Base-by-base conservation (phyloP, 2,113 vertebrate species). In the human (Homo sapiens) region DNA sequence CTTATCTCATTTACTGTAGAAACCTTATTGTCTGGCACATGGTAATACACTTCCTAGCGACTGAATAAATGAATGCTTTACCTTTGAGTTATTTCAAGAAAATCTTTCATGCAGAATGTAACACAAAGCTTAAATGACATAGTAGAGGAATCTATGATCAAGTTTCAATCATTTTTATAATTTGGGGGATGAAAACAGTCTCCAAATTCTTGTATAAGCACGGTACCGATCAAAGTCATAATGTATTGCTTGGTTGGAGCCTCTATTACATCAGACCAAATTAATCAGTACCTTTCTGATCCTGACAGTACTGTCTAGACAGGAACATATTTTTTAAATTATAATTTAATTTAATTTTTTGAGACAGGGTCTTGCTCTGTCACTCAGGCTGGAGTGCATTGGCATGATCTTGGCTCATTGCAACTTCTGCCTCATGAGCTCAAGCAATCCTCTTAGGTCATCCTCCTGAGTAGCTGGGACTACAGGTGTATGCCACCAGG, bases 81-180 rank as follows among this genome's bases (percentile, higher is more conserved):
- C 1, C 70, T 5, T 57, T 95, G 45, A 94, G 23, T 90, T 90
- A 85, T 59, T 75, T 89, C 35, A 93, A 87, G 80, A n/a, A 97
- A 52, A 83, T 55, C 61, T 84, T 87, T 84, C 40, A 94, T n/a
- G 73, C 55, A 90, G 84, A 94, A 92, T 83, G 78, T 91, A 94
- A 95, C 20, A 92, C 27, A 95, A 82, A 89, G 52, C 64, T 93
- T 84, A 18, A 88, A 93, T 78, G 81, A 66, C 45, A 90, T 0
- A 57, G 40, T 23, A 86, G 48, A 90, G 32, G 14, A 57, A 87
- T 43, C 17, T 17, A 88, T 45, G 57, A 57, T 81, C n/a, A 88
- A 61, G 8, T 80, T 72, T 87, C 55, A 93, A 75, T 87, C 22
- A 75, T 84, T 95, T 86, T 88, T 72, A 81, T 76, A 82, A 94